Percentiles rank a stretch among this genome's conserved stretches.
phyloP scores from a whole-genome alignment of 2,797 vertebrate species.

The Salmo trutta region DNA sequence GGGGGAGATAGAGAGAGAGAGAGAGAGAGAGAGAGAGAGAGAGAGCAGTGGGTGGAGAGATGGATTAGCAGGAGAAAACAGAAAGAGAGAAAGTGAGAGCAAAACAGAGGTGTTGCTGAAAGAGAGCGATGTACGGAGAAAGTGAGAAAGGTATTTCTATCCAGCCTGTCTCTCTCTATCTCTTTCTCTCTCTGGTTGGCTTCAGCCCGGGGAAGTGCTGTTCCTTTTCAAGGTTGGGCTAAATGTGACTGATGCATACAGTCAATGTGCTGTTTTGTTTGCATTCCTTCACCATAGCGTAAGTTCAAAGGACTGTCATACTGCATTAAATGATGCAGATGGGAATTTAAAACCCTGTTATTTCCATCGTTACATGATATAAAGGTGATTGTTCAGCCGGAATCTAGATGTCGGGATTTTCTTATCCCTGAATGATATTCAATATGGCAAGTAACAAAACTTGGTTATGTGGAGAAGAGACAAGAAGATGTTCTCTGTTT shows the following conservation, averaged over 20 bases:
- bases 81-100: conserved; percentile 54
- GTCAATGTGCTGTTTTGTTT: conserved; percentile 50
- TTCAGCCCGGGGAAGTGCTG: conserved; percentile 49
- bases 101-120: too few relatives aligned
- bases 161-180: too few relatives aligned
- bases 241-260: conserved; percentile 59
- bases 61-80: conserved; percentile 47
- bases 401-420: conserved; percentile 28
- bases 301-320: conserved; percentile 49
- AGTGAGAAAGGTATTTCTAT: too few relatives aligned
- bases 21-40: background rate
- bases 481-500: conserved; percentile 58
- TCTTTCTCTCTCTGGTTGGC: conserved; percentile 14
- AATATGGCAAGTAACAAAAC: conserved; percentile 40
- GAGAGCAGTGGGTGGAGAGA: background rate
- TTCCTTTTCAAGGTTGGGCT: conserved; percentile 44
- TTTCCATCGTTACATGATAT: conserved; percentile 41
- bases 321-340: conserved; percentile 50
- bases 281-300: conserved; percentile 43
- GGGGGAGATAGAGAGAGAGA: background rate
- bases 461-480: conserved; percentile 50
- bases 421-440: conserved; percentile 48
- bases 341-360: conserved; percentile 33
- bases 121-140: too few relatives aligned
- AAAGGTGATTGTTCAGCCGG: conserved; percentile 41